Evolutionary conservation across 2,888 invertebrate genomes (phyloP), one percentile per base, ranked within the genome.

Genomic region (Alloplasta piceator): DNA sequence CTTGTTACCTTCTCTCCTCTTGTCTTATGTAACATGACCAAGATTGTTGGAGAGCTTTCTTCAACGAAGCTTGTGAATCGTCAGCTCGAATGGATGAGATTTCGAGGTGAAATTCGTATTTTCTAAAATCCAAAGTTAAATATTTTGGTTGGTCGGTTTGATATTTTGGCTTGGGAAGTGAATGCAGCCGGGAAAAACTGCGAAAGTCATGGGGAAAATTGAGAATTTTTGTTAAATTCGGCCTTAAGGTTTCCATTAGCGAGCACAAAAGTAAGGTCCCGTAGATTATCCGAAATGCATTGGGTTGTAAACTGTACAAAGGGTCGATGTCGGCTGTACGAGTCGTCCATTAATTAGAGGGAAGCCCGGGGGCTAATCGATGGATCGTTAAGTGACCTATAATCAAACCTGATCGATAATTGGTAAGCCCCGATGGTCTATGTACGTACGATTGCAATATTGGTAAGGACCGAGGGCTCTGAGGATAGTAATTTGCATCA

Each of bases 381-480:
- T 91, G 89, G 89, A 85, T 89, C 89, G 89, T 91, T 90, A 90
- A 89, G 87, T 89, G 6, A 89, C 88, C 88, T 87, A 88, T 90
- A 88, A 88, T 88, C 86, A 86, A 88, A 85, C 86, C 87, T 85
- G 90, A 86, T 89, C 90, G 89, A 90, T 91, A 91, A 91, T 91
- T 90, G 90, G 88, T 88, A 86, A 84, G 83, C 58, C 61, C 58
- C 64, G 14, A 26, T 3, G 26, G 26, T 26, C 41, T 73, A 7
- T 36, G 14, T 38, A 63, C 56, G 55, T 48, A 61, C 14, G n/a
- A 26, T 38, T 10, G 43, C 61, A 61, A 46, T 58, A 60, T 41
- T 52, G 58, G 68, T 63, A 77, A 66, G 80, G 55, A 63, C 74
- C 74, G 82, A 83, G 26, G 12, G 87, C 90, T 90, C 89, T 88